Conservation (phyloP, 2,888 invertebrate genomes). For the Eudemis profundana region DNA sequence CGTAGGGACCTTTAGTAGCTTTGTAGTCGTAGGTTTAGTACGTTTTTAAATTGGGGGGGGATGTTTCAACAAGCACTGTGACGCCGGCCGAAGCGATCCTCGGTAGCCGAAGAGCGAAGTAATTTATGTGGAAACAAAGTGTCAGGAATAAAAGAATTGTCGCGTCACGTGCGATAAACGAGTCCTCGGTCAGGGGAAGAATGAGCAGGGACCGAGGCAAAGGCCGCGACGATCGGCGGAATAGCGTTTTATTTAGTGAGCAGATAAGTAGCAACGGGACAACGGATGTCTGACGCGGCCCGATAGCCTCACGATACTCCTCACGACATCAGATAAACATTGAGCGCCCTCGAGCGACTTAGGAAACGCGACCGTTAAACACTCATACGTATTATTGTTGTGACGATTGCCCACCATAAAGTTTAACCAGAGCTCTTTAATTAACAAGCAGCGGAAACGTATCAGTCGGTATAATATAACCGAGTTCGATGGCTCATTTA, state of each 20-base stretch:
- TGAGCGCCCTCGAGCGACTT: conserved; percentile 59
- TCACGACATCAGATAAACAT: conserved; percentile 76
- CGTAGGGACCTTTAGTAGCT: too few relatives aligned
- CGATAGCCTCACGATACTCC: conserved; percentile 66
- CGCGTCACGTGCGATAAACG: conserved; percentile 74
- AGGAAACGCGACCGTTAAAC: conserved; percentile 65
- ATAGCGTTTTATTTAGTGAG: conserved; percentile 68
- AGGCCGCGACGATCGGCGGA: conserved; percentile 57
- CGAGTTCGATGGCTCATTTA: conserved; percentile 62
- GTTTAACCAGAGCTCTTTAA: conserved; percentile 67
- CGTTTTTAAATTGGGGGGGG: too few relatives aligned
- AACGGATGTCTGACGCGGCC: conserved; percentile 65
- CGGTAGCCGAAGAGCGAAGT: conserved; percentile 68
- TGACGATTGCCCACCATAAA: conserved; percentile 73
- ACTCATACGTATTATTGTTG: conserved; percentile 68
- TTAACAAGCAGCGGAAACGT: conserved; percentile 69
- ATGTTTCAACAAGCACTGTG: conserved; percentile 60
- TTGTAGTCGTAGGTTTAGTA: too few relatives aligned
- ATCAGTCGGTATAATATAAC: conserved; percentile 50
- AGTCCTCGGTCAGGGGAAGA: conserved; percentile 58
- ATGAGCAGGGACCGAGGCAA: conserved; percentile 57
- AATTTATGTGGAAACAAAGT: conserved; percentile 79
- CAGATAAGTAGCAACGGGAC: conserved; percentile 64
- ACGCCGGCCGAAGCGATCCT: conserved; percentile 66
- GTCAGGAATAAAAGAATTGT: conserved; percentile 75